These are phyloP conservation scores for Catostomus latipinnis DNA, from an alignment of 2,797 vertebrate genomes.

Conservation along the genomic window DNA sequence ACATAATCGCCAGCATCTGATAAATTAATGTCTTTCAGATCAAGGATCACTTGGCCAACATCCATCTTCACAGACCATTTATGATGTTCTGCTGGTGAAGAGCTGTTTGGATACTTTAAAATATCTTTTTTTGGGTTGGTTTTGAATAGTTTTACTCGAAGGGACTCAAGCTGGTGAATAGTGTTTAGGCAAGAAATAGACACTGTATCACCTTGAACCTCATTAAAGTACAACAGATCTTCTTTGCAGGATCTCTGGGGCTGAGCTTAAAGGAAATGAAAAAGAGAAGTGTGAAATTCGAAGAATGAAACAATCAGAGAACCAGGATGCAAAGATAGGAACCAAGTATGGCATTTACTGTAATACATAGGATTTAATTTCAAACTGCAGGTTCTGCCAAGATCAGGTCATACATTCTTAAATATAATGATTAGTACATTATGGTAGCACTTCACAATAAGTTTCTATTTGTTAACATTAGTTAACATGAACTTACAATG, in stretches of 20 bases:
- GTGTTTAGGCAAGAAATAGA: slow-evolving; percentile 13
- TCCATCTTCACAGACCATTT: slow-evolving; percentile 30
- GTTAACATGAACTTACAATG: no score
- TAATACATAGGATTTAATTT: neutral
- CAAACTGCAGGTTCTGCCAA: neutral
- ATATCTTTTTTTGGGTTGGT: neutral
- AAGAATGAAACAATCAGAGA: neutral
- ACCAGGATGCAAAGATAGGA: neutral
- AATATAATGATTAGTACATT: no score
- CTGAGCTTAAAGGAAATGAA: slow-evolving; percentile 13
- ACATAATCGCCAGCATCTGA: neutral
- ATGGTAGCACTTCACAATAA: no score
- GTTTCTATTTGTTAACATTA: no score
- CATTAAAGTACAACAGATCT: neutral
- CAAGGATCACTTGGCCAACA: slow-evolving; percentile 11
- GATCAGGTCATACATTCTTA: neutral
- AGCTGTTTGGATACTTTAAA: neutral
- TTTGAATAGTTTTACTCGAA: neutral
- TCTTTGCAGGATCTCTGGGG: neutral
- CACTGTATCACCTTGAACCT: neutral
- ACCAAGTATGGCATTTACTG: neutral
- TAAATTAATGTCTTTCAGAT: neutral
- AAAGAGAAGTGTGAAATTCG: neutral
- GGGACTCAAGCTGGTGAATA: neutral
- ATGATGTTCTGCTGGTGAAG: neutral